phyloP scores from a whole-genome alignment of 2,797 vertebrate genomes.

The Chaetodon trifasciatus region DNA sequence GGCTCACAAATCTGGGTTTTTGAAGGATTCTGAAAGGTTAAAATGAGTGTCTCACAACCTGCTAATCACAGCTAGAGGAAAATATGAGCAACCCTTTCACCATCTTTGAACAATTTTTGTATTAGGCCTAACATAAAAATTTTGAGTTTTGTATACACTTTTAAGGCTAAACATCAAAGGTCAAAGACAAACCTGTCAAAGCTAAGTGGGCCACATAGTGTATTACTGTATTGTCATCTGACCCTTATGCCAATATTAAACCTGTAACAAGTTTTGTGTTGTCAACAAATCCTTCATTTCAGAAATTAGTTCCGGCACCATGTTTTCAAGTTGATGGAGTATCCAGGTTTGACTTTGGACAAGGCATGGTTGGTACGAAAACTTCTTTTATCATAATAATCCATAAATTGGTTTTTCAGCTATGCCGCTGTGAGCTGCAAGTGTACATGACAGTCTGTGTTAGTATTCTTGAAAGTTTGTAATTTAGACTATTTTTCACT shows the following conservation, averaged over 20 bases:
- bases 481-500: background rate
- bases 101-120: background rate
- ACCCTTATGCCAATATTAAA: background rate
- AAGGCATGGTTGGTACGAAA: conserved; percentile 76
- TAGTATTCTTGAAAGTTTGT: background rate
- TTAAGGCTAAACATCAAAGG: background rate
- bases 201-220: background rate
- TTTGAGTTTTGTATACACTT: background rate
- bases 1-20: background rate
- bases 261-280: background rate
- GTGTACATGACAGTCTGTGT: background rate
- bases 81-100: background rate
- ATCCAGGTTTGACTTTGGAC: conserved; percentile 80
- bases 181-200: background rate
- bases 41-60: too few species aligned
- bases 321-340: conserved; percentile 60
- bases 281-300: conserved; percentile 37
- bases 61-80: background rate
- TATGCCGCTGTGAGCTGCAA: background rate
- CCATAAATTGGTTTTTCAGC: background rate
- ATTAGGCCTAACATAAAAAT: background rate
- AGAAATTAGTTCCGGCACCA: conserved; percentile 68
- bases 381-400: background rate
- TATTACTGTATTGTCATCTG: background rate
- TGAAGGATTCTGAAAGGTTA: background rate